Evolutionary conservation across 2,113 vertebrate genomes (phyloP), one percentile per base, ranked within the genome.

Genomic region (Catharus fuscescens): DNA sequence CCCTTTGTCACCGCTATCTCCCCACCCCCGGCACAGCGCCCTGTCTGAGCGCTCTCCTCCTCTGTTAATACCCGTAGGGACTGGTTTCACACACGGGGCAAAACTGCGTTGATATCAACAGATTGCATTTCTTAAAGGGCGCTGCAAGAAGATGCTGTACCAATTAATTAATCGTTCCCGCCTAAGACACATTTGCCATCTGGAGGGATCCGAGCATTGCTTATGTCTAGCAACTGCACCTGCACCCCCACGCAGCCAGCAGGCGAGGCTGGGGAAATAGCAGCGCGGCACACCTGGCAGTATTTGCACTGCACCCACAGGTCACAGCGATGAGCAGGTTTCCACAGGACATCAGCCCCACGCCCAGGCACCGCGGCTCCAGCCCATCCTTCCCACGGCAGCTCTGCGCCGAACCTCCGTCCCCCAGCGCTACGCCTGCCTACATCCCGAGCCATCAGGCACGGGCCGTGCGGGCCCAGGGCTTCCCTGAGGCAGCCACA

Each of bases 381-480:
- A 77, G 42, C 21, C 40, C 5, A 25, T 45, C 34, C 20, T 29
- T 44, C 42, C 65, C 48, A 10, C 1, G 12, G 32, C 32, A 34
- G 9, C 21, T 64, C 29, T 7, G 17, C 45, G 48, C 15, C 5
- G 31, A 64, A 8, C 7, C 11, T 72, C 34, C 40, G 48, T 10
- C 2, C 29, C 34, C 3, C 2, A 17, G 16, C 18, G 4, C 17
- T 7, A 1, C 3, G 4, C 8, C 10, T 6, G 19, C 11, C n/a
- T 9, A 7, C 24, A 70, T 21, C 15, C 29, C 12, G 2, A 45
- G 15, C 61, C n/a, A 2, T 9, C 9, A 14, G 38, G 28, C 48
- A 2, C 50, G 12, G 25, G 14, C 1, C 0, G 18, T 21, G 34
- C 16, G 3, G 36, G 4, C 5, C 25, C 31, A 3, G 62, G 8